These are phyloP conservation scores for Sarcophaga subvicina DNA, from an alignment of 2,888 invertebrate species.

Conservation along the genomic window DNA sequence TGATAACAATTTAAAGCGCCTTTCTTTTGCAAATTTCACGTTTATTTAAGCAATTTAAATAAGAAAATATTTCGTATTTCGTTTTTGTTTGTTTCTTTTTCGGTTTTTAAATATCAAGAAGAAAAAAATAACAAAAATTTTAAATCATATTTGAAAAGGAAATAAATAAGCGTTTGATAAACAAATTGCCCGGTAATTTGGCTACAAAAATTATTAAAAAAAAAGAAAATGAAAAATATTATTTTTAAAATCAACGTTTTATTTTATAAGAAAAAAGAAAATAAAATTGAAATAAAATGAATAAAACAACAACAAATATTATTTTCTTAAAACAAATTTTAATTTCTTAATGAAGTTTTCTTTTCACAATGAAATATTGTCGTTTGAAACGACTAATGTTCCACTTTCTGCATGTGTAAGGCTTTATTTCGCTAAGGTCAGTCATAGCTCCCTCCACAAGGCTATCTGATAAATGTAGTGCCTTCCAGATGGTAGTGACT, in stretches of 20 bases:
- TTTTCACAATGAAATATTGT: too few relatives aligned
- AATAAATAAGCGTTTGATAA: conserved; percentile 34
- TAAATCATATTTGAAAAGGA: neutral
- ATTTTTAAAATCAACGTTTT: neutral
- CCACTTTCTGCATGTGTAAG: too few relatives aligned
- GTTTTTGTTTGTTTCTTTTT: too few relatives aligned
- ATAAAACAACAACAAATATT: too few relatives aligned
- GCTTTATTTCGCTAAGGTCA: too few relatives aligned
- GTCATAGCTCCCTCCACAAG: too few relatives aligned
- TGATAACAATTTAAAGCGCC: conserved; percentile 17
- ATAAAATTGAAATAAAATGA: too few relatives aligned
- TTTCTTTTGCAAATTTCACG: conserved; percentile 31
- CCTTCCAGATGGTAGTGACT: too few relatives aligned
- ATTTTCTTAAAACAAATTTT: too few relatives aligned
- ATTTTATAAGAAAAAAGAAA: neutral
- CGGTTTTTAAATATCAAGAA: neutral
- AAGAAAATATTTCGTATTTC: neutral
- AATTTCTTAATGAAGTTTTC: too few relatives aligned
- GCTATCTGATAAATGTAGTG: too few relatives aligned
- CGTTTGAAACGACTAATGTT: too few relatives aligned
- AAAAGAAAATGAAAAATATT: neutral
- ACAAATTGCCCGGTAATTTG: conserved; percentile 34
- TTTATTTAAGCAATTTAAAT: conserved; percentile 43
- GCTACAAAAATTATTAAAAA: conserved; percentile 9
- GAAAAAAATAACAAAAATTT: neutral